Base-by-base conservation (phyloP, 2,113 vertebrate species). In the Tretioscincus oriximinensis region DNA sequence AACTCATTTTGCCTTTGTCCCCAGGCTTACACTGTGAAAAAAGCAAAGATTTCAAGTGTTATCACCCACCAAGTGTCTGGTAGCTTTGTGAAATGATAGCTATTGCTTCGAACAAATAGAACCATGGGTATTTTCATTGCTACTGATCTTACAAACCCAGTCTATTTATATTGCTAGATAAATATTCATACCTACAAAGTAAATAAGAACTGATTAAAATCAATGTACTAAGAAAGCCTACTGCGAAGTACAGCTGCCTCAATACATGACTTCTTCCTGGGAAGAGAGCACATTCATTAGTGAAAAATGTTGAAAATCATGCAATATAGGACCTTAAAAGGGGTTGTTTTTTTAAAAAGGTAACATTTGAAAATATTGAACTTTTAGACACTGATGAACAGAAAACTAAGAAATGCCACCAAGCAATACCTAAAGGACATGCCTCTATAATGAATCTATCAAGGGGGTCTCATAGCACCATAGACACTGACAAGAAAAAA, bases 151-250 rank as follows among this genome's bases (percentile, higher is more conserved):
- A 76, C 67, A 85, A 79, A 11, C 0, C 0, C 61, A 74, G 60
- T 1, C 7, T 75, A 82, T 76, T 10, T 73, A 86, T 29, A 1
- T 60, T 81, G 9, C 77, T 85, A 69, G 85, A 84, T 16, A 87
- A 81, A 85, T 82, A 71, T 6, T 58, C 24, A 60, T 81, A 85
- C 71, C 0, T 80, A 86, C 28, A 77, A 75, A 74, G 66, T 51
- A 81, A 82, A 24, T 1, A 4, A 66, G 8, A n/a, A 24, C 63
- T 29, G n/a, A 31, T 45, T 47, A 35, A 0, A 58, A 29, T 80
- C 77, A 77, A 8, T 68, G 29, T 21, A 31, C 20, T 9, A 71
- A 49, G 24, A 72, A 49, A 26, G 16, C 1, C 5, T 71, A 47
- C 63, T 76, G 63, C 58, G 4, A 20, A 45, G 54, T 58, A 18